A percentile compares a stretch with the other conserved stretches of the same genome.
These are phyloP conservation scores for Crypturellus undulatus DNA, from an alignment of 2,113 vertebrate species.

Conservation along the genomic window DNA sequence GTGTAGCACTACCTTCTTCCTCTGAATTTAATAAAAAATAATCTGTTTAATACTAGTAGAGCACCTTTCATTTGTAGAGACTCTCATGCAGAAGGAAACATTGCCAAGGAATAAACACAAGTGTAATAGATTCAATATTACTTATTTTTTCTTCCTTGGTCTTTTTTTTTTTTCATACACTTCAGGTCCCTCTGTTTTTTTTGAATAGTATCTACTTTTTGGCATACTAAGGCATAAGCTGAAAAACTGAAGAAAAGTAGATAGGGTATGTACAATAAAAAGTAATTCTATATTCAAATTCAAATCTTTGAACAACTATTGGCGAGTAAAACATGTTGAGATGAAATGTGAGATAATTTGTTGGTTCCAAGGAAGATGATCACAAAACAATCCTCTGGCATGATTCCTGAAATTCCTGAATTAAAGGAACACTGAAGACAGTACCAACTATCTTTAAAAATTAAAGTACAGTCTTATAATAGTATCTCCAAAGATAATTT, in stretches of 20 bases:
- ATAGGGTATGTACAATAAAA: background rate
- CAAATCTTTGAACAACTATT: background rate
- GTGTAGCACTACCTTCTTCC: background rate
- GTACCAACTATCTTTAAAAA: background rate
- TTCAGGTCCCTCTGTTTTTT: background rate
- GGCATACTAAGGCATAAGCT: background rate
- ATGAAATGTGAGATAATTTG: background rate
- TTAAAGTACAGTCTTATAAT: background rate
- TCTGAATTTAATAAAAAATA: background rate
- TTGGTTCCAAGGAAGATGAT: background rate
- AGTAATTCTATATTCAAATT: background rate
- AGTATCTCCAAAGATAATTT: background rate
- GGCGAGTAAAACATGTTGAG: background rate
- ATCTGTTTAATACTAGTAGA: background rate
- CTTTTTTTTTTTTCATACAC: background rate
- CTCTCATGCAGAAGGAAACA: background rate
- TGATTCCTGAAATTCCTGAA: background rate
- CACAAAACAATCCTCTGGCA: background rate
- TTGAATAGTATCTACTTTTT: background rate
- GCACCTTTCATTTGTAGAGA: background rate
- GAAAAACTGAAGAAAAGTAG: background rate
- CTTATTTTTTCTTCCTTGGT: background rate
- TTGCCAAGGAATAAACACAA: background rate
- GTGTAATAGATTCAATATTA: background rate
- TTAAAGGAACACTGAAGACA: background rate